Base-by-base conservation (phyloP, 1,140 invertebrate species). In the Andrena cerasifolii region DNA sequence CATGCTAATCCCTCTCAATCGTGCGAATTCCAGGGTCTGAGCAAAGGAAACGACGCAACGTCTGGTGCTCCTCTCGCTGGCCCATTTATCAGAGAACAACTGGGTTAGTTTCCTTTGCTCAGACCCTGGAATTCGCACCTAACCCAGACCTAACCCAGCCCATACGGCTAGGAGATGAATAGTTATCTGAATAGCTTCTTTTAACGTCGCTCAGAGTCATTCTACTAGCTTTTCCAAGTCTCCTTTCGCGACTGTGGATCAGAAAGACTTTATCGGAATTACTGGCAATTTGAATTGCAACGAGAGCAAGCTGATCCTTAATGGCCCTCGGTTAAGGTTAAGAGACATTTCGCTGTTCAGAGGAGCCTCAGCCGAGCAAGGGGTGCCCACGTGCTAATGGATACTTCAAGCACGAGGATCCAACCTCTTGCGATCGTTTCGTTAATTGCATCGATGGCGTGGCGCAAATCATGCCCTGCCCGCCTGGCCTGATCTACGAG, bases 351-450 rank as follows among this genome's bases (percentile, higher is more conserved):
- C n/a, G 18, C 1, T 24, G 16, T 75, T 24, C 93, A 96, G 96
- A 96, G 94, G 94, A 96, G 78, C 94, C 96, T 2, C 95, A 96
- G 84, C 93, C 95, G 10, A 93, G 93, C 14, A 94, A 95, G 82
- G 95, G 94, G 24, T 97, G 97, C 89, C 96, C 96, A 14, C 93
- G 96, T 70, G 95, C 95, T 28, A 97, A 97, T 87, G 97, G 97
- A 43, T 96, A 95, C 90, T 98, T 96, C 93, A 94, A 94, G 31
- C 96, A 97, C 89, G 94, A 95, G 68, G 96, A 97, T 87, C 94
- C 95, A n/a, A 91, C 94, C 78, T 94, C 95, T 0, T 98, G 97
- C 82, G 96, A 96, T 88, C 96, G 96, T 87, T 98, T 97, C 91
- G 95, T 96, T 89, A 96, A 96, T 89, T 97, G 96, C 89, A 95